phyloP scores from a whole-genome alignment of 2,888 invertebrate species.

The Tiliacea citrago region DNA sequence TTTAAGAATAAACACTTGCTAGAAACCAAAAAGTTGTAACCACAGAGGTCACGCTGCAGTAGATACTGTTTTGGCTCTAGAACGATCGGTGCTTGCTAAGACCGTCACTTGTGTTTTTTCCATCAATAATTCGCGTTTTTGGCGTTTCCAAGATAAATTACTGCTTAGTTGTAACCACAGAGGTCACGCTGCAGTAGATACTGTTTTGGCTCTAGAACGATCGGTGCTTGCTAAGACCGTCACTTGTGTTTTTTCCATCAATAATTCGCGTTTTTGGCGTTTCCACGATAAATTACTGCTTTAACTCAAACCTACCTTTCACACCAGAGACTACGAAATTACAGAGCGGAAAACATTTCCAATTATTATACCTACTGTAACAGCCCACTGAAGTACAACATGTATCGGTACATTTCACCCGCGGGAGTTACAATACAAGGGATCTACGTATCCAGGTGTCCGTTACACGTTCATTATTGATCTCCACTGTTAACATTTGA shows the following conservation, averaged over 20 bases:
- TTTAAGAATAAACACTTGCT: too few species aligned
- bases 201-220: not conserved
- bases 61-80: not conserved
- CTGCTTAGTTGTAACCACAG: too few species aligned
- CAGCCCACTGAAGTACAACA: conserved; percentile 2
- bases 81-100: not conserved
- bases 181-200: too few species aligned
- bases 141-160: too few species aligned
- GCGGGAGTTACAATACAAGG: conserved; percentile 22
- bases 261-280: not conserved
- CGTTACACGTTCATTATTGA: conserved; percentile 27
- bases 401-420: conserved; percentile 5
- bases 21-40: too few species aligned
- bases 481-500: conserved; percentile 35
- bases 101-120: not conserved
- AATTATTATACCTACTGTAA: conserved; percentile 4
- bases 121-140: too few species aligned
- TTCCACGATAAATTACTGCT: not conserved
- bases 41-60: too few species aligned
- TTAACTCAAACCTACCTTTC: not conserved
- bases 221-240: not conserved
- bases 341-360: not conserved
- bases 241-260: not conserved
- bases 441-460: conserved; percentile 45
- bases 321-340: not conserved